Evolutionary conservation across 2,888 invertebrate species (phyloP), one percentile per base, ranked within the genome.

Genomic region (Prostheceraeus crozeri): DNA sequence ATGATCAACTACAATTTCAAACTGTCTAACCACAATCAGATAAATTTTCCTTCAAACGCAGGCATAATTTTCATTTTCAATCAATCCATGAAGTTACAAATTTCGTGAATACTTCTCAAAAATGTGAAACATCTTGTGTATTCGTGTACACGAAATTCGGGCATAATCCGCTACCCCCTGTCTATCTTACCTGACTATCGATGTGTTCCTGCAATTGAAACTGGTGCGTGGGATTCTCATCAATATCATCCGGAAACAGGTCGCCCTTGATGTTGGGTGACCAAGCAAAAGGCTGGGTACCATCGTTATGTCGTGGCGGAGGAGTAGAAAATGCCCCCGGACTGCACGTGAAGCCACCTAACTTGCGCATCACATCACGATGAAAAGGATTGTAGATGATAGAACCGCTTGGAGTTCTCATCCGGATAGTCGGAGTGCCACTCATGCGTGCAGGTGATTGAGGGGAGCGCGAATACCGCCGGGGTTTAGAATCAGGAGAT

Each of bases 181-280:
- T n/a, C n/a, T n/a, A n/a, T 33, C 45, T 40, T 16, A 40, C 45
- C n/a, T 40, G 45, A 14, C 19, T 23, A 40, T 40, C 19, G 45
- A 40, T 8, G 45, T 40, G 45, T 14, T 40, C 45, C n/a, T 40
- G 45, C 45, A 40, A 14, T 23, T 40, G 14, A 23, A 40, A 40
- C 45, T 40, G 45, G 6, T 23, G 8, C 45, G 21, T 23, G 6
- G 45, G 45, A 40, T 40, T 40, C 6, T 40, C 45, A 23, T 40
- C 45, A 40, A 40, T 40, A 40, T 40, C 45, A 14, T 40, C 45
- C 19, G 45, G 45, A 23, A 40, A 40, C 8, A 40, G 45, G 45
- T 40, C 45, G 14, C 45, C 45, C n/a, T 23, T 8, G 10, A 40
- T 16, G 4, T 40, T 23, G 10, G 45, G 45, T 8, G 45, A 40